These are phyloP conservation scores for silkworm (Bombyx mori) DNA, from an alignment of 1,140 invertebrate species.

Conservation along the genomic window DNA sequence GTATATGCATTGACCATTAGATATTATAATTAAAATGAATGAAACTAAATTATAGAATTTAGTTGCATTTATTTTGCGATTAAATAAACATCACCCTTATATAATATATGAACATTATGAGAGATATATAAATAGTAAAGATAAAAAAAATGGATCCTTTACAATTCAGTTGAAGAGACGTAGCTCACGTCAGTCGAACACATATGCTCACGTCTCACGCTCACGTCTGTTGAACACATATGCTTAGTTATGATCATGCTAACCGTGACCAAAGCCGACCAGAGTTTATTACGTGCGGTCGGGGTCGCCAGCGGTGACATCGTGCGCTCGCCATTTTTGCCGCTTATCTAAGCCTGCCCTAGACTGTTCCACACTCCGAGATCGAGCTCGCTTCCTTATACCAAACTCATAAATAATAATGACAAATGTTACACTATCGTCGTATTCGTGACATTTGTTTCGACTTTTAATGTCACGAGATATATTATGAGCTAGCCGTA, in stretches of 20 bases:
- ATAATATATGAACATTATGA: too few relatives aligned
- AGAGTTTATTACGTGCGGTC: conserved; percentile 25
- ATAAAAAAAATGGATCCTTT: too few relatives aligned
- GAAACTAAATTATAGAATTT: too few relatives aligned
- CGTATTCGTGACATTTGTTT: too few relatives aligned
- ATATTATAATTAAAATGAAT: too few relatives aligned
- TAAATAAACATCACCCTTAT: too few relatives aligned
- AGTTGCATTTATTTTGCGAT: too few relatives aligned
- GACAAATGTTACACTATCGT: conserved; percentile 33
- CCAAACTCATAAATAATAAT: conserved; percentile 31
- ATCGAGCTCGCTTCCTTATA: conserved; percentile 9
- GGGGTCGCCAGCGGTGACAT: conserved; percentile 37
- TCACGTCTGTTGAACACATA: conserved; percentile 28
- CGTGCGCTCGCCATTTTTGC: conserved; percentile 48
- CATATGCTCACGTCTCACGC: conserved; percentile 16
- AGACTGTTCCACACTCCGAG: background rate
- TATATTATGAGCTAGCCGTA: too few relatives aligned
- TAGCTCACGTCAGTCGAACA: conserved; percentile 23
- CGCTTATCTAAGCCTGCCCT: conserved; percentile 31
- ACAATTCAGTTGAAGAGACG: conserved; percentile 4
- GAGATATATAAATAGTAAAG: too few relatives aligned
- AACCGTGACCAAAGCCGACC: conserved; percentile 38
- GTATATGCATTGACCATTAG: too few relatives aligned
- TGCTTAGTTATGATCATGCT: conserved; percentile 39
- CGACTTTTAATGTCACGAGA: too few relatives aligned